These are phyloP conservation scores for human DNA, from an alignment of 2,113 vertebrate genomes.

Conservation along the genomic window GRCh38 chr1:46071001-46071500, in stretches of 20 bases:
- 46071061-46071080: neutral
- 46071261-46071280: neutral
- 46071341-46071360: slow-evolving; percentile 17
- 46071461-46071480: no score
- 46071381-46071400: neutral
- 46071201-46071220: neutral
- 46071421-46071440: no score
- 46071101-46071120: neutral
- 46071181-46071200: neutral
- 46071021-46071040: neutral
- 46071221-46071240: slow-evolving; percentile 5
- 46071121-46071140: neutral
- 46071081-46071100: neutral
- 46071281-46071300: neutral
- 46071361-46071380: slow-evolving; percentile 6
- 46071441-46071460: no score
- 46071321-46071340: neutral
- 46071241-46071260: neutral
- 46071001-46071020: neutral
- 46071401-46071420: neutral
- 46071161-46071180: slow-evolving; percentile 24
- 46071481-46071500: no score
- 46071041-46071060: neutral
- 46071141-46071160: neutral
- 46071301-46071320: slow-evolving; percentile 9